Conservation (phyloP, 2,797 vertebrate species). For the Lycodopsis pacificus region DNA sequence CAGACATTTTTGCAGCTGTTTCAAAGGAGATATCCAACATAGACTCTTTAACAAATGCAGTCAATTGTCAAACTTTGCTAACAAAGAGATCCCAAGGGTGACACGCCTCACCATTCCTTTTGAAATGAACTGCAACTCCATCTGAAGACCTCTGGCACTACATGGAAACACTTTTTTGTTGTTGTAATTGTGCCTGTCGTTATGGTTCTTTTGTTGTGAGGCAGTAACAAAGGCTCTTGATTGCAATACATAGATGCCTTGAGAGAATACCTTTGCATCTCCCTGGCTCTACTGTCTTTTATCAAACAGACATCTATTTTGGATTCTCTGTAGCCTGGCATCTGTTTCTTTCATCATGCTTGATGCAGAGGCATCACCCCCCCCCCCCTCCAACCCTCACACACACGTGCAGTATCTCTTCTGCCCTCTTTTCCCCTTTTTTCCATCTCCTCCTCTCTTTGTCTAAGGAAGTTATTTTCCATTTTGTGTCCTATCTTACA, state of each 20-base stretch:
- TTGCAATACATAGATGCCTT: conserved; percentile 38
- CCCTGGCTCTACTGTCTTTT: conserved; percentile 25
- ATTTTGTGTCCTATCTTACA: conserved; percentile 15
- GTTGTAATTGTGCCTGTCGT: conserved; percentile 4
- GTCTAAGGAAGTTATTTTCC: conserved; percentile 9
- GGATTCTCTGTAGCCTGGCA: conserved; percentile 33
- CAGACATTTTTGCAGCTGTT: background rate
- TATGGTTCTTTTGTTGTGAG: conserved; percentile 28
- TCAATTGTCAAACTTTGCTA: conserved; percentile 5
- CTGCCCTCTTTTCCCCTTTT: conserved; percentile 20
- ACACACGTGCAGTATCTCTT: conserved; percentile 6
- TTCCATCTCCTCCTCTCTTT: conserved; percentile 13
- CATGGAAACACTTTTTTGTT: background rate
- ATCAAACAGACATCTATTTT: conserved; percentile 37
- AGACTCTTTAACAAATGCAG: conserved; percentile 1
- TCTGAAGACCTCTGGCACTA: conserved; percentile 10
- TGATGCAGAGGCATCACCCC: conserved; percentile 35
- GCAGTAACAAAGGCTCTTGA: conserved; percentile 21
- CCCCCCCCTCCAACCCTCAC: no score
- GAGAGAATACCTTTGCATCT: conserved; percentile 39
- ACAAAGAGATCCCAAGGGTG: conserved; percentile 1
- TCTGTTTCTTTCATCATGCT: conserved; percentile 50
- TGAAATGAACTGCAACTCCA: background rate
- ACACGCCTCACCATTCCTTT: background rate
- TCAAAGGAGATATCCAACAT: conserved; percentile 10